phyloP scores from a whole-genome alignment of 2,888 invertebrate genomes.

The Metopia argyrocephala region DNA sequence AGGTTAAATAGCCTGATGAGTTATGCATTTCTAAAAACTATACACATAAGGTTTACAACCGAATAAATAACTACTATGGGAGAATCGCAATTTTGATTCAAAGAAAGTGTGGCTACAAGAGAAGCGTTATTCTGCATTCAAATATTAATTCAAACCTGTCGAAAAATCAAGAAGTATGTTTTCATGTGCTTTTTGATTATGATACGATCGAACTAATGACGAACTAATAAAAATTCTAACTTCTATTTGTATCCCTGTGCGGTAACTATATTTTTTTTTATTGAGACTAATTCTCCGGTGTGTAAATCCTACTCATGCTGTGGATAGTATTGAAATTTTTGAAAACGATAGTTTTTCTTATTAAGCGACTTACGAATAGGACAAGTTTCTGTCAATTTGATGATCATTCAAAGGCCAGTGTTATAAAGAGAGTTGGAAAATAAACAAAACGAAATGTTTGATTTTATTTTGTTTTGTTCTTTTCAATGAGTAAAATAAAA shows the following conservation, averaged over 20 bases:
- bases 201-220: background rate
- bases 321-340: no score
- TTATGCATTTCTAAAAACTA: conserved; percentile 13
- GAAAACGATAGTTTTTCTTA: no score
- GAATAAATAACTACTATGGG: conserved; percentile 26
- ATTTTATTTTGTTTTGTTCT: no score
- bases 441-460: no score
- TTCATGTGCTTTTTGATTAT: background rate
- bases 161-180: background rate
- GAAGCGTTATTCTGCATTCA: conserved; percentile 15
- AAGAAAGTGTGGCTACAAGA: conserved; percentile 24
- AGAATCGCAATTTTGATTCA: conserved; percentile 35
- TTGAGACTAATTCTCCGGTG: no score
- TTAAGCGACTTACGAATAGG: no score
- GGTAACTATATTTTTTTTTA: no score
- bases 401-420: no score
- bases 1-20: conserved; percentile 26
- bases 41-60: background rate
- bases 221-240: background rate
- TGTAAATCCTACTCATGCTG: no score
- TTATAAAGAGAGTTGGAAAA: no score
- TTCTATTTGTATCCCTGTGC: background rate
- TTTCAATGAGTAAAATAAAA: no score
- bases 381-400: no score
- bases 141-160: background rate